These are phyloP conservation scores for Tympanuchus pallidicinctus DNA, from an alignment of 2,113 vertebrate genomes.

Conservation along the genomic window DNA sequence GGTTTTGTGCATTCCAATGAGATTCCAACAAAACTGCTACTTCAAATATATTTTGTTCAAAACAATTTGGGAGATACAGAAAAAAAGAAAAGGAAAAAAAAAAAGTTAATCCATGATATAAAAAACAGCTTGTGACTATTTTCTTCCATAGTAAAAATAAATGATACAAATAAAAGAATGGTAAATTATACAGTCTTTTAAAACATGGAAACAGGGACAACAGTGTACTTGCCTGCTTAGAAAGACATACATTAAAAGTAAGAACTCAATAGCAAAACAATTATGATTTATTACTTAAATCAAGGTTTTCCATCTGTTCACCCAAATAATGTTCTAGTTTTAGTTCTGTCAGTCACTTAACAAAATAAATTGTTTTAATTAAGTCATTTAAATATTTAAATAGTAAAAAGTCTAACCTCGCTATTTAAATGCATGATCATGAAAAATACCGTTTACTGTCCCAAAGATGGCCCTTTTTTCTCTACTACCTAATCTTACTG, in stretches of 20 bases:
- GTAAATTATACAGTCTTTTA: neutral
- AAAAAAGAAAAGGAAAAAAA: neutral
- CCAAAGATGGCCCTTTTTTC: neutral
- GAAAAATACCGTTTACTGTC: neutral
- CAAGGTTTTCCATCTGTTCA: neutral
- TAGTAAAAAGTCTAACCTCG: neutral
- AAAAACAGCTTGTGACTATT: neutral
- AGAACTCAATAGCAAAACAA: neutral
- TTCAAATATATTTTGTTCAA: neutral
- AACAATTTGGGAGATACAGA: neutral
- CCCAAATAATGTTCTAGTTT: neutral
- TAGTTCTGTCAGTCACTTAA: neutral
- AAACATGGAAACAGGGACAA: neutral
- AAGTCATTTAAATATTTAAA: neutral
- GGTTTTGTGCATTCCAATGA: neutral
- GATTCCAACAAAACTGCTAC: neutral
- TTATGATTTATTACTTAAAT: neutral
- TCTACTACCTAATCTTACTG: neutral
- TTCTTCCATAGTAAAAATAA: neutral
- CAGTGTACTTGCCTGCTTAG: neutral
- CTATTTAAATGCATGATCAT: neutral
- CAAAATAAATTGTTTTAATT: neutral
- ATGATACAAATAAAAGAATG: neutral
- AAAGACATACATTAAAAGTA: neutral
- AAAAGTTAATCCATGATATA: neutral